Evolutionary conservation across 1,140 invertebrate genomes (phyloP).

Genomic region (Bombus difficillimus): DNA sequence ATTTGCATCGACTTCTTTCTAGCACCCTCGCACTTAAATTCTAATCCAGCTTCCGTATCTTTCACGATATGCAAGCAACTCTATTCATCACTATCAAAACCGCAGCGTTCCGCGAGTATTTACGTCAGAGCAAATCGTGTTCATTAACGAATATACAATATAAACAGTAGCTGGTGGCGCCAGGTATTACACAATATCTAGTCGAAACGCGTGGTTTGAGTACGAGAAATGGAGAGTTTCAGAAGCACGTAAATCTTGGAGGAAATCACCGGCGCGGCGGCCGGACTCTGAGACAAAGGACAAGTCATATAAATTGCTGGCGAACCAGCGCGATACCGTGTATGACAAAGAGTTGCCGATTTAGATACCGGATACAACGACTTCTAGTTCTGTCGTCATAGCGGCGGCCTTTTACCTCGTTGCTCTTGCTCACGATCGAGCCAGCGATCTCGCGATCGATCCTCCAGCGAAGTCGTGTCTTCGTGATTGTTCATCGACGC

Average conservation of each 20-base stretch:
- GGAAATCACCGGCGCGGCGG: constrained; percentile 10
- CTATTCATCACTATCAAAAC: background rate
- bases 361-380: constrained; percentile 22
- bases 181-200: background rate
- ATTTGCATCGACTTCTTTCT: background rate
- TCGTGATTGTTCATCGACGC: constrained; percentile 45
- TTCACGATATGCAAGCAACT: background rate
- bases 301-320: constrained; percentile 17
- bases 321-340: background rate
- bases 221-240: background rate
- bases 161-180: background rate
- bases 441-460: background rate
- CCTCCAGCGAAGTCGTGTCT: constrained; percentile 17
- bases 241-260: constrained; percentile 21
- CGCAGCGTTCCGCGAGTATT: background rate
- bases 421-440: constrained; percentile 2
- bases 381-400: constrained; percentile 28
- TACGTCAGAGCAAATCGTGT: background rate
- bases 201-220: background rate
- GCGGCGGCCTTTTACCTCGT: background rate
- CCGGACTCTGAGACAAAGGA: constrained; percentile 25
- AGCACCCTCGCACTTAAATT: background rate
- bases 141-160: constrained; percentile 10
- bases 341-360: constrained; percentile 29
- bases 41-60: background rate